Percentiles rank a stretch among this genome's conserved stretches.
These are phyloP conservation scores for Menura novaehollandiae DNA, from an alignment of 2,113 vertebrate species.

Conservation along the genomic window DNA sequence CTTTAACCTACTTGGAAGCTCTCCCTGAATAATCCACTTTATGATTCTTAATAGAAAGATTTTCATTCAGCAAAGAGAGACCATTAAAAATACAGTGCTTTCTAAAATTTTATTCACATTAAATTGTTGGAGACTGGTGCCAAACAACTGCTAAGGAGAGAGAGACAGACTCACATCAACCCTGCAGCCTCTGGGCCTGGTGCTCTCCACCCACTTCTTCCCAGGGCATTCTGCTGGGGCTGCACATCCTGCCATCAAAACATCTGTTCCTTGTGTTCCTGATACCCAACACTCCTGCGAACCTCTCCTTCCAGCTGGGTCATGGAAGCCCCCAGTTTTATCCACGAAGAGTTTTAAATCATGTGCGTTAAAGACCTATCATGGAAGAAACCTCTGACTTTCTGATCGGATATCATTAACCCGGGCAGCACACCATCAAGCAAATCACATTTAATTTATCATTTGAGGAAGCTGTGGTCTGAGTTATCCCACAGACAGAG, in stretches of 20 bases:
- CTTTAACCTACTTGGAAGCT: conserved; percentile 30
- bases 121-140: neutral
- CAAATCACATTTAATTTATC: neutral
- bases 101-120: neutral
- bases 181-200: neutral
- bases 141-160: neutral
- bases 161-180: neutral
- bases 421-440: neutral
- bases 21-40: neutral
- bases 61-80: neutral
- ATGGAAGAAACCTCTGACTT: neutral
- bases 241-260: neutral
- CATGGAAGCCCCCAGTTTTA: neutral
- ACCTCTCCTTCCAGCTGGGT: neutral
- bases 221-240: neutral
- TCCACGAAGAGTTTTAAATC: neutral
- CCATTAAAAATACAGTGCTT: neutral
- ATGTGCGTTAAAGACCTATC: neutral
- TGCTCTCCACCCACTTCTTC: neutral
- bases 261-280: neutral
- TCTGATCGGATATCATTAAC: neutral
- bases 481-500: neutral
- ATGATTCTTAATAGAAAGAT: neutral
- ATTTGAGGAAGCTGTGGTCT: neutral
- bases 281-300: neutral